Conservation (phyloP, 2,113 vertebrate genomes). For the Kryptolebias marmoratus region DNA sequence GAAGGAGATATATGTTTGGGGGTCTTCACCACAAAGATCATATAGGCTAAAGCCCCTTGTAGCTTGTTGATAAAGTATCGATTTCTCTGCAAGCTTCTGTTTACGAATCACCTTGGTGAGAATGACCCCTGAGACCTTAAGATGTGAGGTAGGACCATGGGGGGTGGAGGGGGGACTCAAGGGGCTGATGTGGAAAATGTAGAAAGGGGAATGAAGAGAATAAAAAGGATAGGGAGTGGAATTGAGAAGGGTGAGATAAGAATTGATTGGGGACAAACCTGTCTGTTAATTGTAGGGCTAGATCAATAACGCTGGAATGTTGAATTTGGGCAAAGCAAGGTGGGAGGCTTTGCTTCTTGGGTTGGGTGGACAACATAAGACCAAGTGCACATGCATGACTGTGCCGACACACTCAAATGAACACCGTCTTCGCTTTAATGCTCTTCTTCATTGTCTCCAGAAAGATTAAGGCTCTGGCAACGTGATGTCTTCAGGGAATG, state of each 20-base stretch:
- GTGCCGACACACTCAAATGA: conserved; percentile 56
- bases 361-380: conserved; percentile 29
- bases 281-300: conserved; percentile 69
- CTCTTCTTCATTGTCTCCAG: conserved; percentile 41
- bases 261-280: conserved; percentile 75
- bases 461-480: conserved; percentile 44
- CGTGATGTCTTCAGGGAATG: conserved; percentile 44
- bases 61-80: conserved; percentile 99
- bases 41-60: conserved; percentile 93
- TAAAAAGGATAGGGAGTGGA: conserved; percentile 47
- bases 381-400: conserved; percentile 25
- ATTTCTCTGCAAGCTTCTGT: conserved; percentile 88
- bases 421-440: conserved; percentile 44
- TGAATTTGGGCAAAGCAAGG: conserved; percentile 58
- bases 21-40: conserved; percentile 98
- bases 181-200: conserved; percentile 64
- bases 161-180: conserved; percentile 37
- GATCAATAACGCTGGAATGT: conserved; percentile 66
- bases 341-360: conserved; percentile 23
- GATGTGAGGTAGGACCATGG: conserved; percentile 76
- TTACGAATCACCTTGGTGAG: conserved; percentile 99
- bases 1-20: conserved; percentile 81
- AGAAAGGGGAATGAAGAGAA: conserved; percentile 44
- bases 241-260: conserved; percentile 44
- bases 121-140: conserved; percentile 94